Base-by-base conservation (phyloP, 2,888 invertebrate species). In the Schizotus pectinicornis region DNA sequence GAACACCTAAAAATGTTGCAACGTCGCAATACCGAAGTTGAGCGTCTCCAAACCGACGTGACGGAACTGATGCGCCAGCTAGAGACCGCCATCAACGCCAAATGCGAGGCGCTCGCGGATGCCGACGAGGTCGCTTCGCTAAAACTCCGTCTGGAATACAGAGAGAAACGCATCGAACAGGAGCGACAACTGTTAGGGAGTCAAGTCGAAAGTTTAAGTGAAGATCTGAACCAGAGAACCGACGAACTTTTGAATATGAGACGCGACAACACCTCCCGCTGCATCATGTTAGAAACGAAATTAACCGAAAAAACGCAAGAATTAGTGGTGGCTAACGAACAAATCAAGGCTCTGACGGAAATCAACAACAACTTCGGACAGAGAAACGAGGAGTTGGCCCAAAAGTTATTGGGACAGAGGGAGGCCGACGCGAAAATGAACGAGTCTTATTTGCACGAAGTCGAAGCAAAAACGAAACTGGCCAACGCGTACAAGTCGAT, bases 381-480 rank as follows among this genome's bases (percentile, higher is more conserved):
- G 59, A 88, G 88, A 65, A 85, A 89, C 49, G 91, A 92, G 74
- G 86, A 85, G 66, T 80, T 91, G 7, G 83, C 87, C 1, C 84
- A 88, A 65, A 88, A 89, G 65, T 80, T 94, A 58, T 85, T 88
- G 74, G 86, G 88, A 70, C 90, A 91, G 63, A 86, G 88, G 67
- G 87, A 91, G 56, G 76, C 80, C 1, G 71, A 76, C 58, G 82
- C 85, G 61, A 83, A 82, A 74, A 80, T 75, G 69, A 83, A 82
- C 81, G 87, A 81, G 82, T 88, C 85, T 81, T 93, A 84, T 84
- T 86, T 76, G 85, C 93, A 91, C 69, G 95, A 98, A 81, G 81
- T 96, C 11, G 86, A 89, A 59, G 91, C 94, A 2, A 94, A 95
- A 80, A 88, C 88, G 0, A 92, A 91, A 80, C 81, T 97, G 52